Percentiles rank a stretch among this genome's conserved stretches.
Evolutionary conservation across 2,888 invertebrate species (phyloP).

Genomic region (Drepanosiphum platanoidis): DNA sequence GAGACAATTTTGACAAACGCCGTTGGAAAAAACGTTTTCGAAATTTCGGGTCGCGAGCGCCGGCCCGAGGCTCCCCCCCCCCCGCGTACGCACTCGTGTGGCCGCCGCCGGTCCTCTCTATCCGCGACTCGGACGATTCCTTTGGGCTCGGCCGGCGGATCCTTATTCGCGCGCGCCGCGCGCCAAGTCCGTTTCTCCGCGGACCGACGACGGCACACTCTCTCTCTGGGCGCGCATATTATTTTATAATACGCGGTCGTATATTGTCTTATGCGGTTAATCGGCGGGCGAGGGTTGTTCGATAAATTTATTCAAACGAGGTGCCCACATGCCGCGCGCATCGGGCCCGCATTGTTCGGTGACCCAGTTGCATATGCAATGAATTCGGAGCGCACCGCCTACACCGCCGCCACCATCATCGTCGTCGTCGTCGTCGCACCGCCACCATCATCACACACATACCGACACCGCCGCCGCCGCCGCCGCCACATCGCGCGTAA

Average conservation of each 20-base stretch:
- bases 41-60: too few relatives aligned
- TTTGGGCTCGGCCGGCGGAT: background rate
- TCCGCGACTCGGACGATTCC: too few relatives aligned
- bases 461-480: background rate
- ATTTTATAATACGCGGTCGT: background rate
- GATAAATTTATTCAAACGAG: constrained; percentile 35
- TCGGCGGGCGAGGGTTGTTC: constrained; percentile 28
- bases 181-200: too few relatives aligned
- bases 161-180: background rate
- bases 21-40: too few relatives aligned
- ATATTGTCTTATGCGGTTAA: background rate
- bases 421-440: background rate
- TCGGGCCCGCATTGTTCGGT: constrained; percentile 51
- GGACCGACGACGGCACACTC: too few relatives aligned
- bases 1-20: too few relatives aligned
- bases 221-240: background rate
- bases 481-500: constrained; percentile 9
- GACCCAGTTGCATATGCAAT: constrained; percentile 52
- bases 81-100: too few relatives aligned
- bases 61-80: too few relatives aligned
- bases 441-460: background rate
- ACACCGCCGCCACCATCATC: background rate
- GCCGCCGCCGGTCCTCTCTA: too few relatives aligned
- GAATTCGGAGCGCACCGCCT: too few relatives aligned
- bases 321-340: constrained; percentile 46